These are phyloP conservation scores for Micrasema minimum DNA, from an alignment of 1,140 invertebrate genomes.

Conservation along the genomic window DNA sequence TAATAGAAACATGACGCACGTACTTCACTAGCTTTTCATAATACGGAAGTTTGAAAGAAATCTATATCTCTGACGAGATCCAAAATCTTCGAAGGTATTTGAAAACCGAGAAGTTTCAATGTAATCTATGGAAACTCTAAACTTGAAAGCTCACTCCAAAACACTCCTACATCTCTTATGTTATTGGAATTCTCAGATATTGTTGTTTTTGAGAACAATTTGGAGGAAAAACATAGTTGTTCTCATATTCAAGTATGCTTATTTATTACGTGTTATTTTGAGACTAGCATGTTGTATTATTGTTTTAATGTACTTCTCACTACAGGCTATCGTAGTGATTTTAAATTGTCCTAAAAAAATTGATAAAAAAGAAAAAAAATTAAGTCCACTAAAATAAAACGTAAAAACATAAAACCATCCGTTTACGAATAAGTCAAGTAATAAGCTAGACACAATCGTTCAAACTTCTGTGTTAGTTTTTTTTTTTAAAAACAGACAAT, in stretches of 20 bases:
- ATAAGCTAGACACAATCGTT: no score
- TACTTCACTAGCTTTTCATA: slow-evolving; percentile 3
- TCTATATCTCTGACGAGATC: slow-evolving; percentile 4
- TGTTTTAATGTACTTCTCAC: background rate
- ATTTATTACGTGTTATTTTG: background rate
- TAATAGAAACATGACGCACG: no score
- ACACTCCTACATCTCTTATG: slow-evolving; percentile 18
- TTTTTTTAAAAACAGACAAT: no score
- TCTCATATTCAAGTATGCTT: background rate
- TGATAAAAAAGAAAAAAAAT: background rate
- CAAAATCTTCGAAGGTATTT: background rate
- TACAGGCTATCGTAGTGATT: background rate
- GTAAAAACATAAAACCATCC: background rate
- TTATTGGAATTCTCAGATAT: slow-evolving; percentile 30
- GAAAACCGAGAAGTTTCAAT: slow-evolving; percentile 26
- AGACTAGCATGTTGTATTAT: background rate
- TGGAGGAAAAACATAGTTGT: background rate
- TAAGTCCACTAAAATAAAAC: background rate
- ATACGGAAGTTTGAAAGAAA: slow-evolving; percentile 15
- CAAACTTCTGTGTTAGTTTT: no score
- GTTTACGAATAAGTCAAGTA: no score
- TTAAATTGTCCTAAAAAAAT: background rate
- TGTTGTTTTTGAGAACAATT: slow-evolving; percentile 15
- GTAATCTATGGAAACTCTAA: slow-evolving; percentile 13
- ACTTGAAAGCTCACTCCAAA: background rate